Base-by-base conservation (phyloP, 2,113 vertebrate species). In the Dasypus novemcinctus region DNA sequence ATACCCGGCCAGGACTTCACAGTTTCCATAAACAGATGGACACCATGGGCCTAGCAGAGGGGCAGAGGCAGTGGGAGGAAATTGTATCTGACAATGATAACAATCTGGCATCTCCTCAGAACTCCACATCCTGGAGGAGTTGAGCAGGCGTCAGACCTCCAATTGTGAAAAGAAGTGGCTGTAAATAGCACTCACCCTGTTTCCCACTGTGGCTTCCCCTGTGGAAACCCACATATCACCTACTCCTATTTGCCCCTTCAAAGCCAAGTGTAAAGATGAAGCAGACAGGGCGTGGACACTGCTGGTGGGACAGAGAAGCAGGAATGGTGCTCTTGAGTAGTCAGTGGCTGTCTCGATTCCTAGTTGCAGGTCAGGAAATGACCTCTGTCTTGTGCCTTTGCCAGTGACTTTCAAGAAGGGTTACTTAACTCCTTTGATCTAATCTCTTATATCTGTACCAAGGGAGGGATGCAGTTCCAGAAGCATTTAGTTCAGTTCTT, bases 11-110 rank as follows among this genome's bases (percentile, higher is more conserved):
- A 94, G 96, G 96, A 97, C 96, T 97, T 98, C 94, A 90, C 97
- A 54, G 92, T 98, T 98, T 98, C 97, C 97, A 98, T 97, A 98
- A 98, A 98, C 98, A 98, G 98, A 98, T 98, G 98, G 98, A 98
- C 97, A 97, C 98, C 59, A 0, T 31, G 87, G 97, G 97, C 97
- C 95, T 96, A 98, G 97, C 64, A 54, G 91, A 98, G 97, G 91
- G 97, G 96, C 97, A 98, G 96, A 97, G 97, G 97, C 93, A 95
- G 97, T 91, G 94, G 98, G 98, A 98, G 98, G 98, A 98, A 98
- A 98, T 98, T 98, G 87, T 98, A 98, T 97, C 97, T 98, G 98
- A 98, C 98, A 97, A 25, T 95, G 97, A 97, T 98, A 98, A 98
- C 96, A 95, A 98, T 98, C 98, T 98, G 98, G 97, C 90, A 96